Evolutionary conservation across 2,113 vertebrate genomes (phyloP).

Genomic region (Ictalurus punctatus): DNA sequence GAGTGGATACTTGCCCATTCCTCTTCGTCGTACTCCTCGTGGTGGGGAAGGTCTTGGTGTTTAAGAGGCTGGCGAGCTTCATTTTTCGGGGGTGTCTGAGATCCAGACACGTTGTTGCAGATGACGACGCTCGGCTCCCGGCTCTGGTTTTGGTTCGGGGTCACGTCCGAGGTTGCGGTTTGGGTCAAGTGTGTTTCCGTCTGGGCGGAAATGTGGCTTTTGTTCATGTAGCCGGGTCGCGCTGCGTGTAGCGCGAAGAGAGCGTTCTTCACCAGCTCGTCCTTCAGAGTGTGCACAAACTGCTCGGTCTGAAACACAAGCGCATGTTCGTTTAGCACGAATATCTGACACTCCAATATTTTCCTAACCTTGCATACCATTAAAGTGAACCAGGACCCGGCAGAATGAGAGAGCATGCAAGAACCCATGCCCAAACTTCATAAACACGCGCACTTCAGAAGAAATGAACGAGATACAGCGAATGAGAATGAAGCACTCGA

Average conservation of each 20-base stretch:
- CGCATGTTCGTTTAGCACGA: background rate
- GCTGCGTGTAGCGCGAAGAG: slow-evolving; percentile 91
- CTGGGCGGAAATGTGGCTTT: slow-evolving; percentile 61
- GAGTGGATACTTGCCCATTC: slow-evolving; percentile 85
- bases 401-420: slow-evolving; percentile 6
- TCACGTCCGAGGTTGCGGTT: background rate
- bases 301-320: slow-evolving; percentile 82
- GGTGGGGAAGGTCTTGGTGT: slow-evolving; percentile 88
- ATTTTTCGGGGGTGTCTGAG: slow-evolving; percentile 57
- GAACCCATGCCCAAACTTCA: slow-evolving; percentile 12
- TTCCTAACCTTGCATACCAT: slow-evolving; percentile 1
- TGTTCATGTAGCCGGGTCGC: slow-evolving; percentile 82
- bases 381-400: background rate
- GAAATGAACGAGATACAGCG: slow-evolving; percentile 29
- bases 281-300: slow-evolving; percentile 93
- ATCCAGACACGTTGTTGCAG: slow-evolving; percentile 69
- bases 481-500: background rate
- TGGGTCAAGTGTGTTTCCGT: slow-evolving; percentile 47
- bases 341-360: background rate
- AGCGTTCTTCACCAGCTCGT: slow-evolving; percentile 92
- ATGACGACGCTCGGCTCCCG: slow-evolving; percentile 40
- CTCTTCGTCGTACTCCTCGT: slow-evolving; percentile 93
- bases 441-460: slow-evolving; percentile 52
- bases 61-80: slow-evolving; percentile 63
- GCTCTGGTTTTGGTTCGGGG: slow-evolving; percentile 27